Percentiles rank a stretch among this genome's conserved stretches.
Conservation (phyloP, 2,888 invertebrate genomes). For the Sesia apiformis region DNA sequence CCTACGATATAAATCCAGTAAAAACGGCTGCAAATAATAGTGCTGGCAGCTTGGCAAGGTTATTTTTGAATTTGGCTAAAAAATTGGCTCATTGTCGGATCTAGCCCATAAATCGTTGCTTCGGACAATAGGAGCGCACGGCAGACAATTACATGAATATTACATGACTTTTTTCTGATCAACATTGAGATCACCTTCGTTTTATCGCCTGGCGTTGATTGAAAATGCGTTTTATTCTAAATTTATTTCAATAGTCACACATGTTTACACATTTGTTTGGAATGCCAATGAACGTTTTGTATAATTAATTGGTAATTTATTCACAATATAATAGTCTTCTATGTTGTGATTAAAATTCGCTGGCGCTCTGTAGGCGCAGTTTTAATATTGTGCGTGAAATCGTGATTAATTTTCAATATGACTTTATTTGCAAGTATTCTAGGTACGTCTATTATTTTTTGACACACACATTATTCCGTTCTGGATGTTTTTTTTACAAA, state of each 20-base stretch:
- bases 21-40: conserved; percentile 39
- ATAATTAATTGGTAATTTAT: neutral
- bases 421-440: no score
- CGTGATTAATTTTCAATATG: no score
- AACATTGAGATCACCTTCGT: conserved; percentile 9
- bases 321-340: neutral
- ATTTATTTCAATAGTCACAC: conserved; percentile 1
- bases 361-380: no score
- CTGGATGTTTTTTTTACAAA: no score
- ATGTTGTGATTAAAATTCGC: no score
- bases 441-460: no score
- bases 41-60: conserved; percentile 31
- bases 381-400: no score
- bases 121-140: conserved; percentile 43
- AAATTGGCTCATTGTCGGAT: conserved; percentile 22
- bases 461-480: no score
- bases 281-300: neutral
- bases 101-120: conserved; percentile 37
- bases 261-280: neutral
- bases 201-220: conserved; percentile 26
- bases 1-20: conserved; percentile 40
- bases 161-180: conserved; percentile 38
- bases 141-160: conserved; percentile 52
- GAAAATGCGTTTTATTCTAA: conserved; percentile 3
- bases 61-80: conserved; percentile 20